A percentile compares a stretch with the other conserved stretches of the same genome.
Conservation (phyloP, 2,797 vertebrate genomes). For the Rhynchonycteris naso region DNA sequence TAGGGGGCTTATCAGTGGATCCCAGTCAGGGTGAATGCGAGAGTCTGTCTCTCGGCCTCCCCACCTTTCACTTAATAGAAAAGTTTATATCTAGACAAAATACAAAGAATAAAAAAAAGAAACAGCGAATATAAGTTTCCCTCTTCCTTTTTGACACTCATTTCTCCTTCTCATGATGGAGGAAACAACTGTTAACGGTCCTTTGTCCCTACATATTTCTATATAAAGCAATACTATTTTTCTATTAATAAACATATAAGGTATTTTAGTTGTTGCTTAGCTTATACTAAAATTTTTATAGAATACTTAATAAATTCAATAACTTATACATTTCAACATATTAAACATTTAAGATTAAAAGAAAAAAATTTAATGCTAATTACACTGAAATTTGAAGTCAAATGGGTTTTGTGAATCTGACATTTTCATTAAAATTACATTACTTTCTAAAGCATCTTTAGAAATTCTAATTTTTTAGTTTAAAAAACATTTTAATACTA, state of each 20-base stretch:
- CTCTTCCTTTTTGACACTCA: not conserved
- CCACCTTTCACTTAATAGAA: too few relatives aligned
- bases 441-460: not conserved
- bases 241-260: not conserved
- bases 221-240: not conserved
- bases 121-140: not conserved
- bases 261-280: not conserved
- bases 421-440: not conserved
- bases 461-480: conserved; percentile 28
- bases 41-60: too few relatives aligned
- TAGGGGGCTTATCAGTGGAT: too few relatives aligned
- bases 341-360: not conserved
- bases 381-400: not conserved
- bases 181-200: not conserved
- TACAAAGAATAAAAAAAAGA: not conserved
- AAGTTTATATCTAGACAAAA: not conserved
- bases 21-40: too few relatives aligned
- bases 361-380: not conserved
- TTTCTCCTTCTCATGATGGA: not conserved
- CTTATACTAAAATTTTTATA: not conserved
- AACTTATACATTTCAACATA: not conserved
- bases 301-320: not conserved
- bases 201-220: not conserved
- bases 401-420: not conserved
- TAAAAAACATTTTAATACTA: not conserved